phyloP scores from a whole-genome alignment of 2,113 vertebrate genomes.

The mouse (Mus musculus) region GRCm39 chr7:92041001-92041500 shows the following conservation, averaged over 20 bases:
- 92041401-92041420: not conserved
- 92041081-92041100: conserved; percentile 34
- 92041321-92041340: not conserved
- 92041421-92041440: not conserved
- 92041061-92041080: not conserved
- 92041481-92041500: not conserved
- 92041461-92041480: not conserved
- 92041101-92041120: not conserved
- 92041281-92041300: not conserved
- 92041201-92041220: not conserved
- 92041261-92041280: not conserved
- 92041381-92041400: not conserved
- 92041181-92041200: conserved; percentile 21
- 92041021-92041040: conserved; percentile 29
- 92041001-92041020: conserved; percentile 59
- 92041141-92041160: no score
- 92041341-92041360: not conserved
- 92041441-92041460: not conserved
- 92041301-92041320: not conserved
- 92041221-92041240: not conserved
- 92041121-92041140: not conserved
- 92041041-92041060: conserved; percentile 18
- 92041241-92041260: conserved; percentile 1
- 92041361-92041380: not conserved
- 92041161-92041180: not conserved